Evolutionary conservation across 2,888 invertebrate species (phyloP), one percentile per base, ranked within the genome.

Genomic region (Caenorhabditis imperialis): DNA sequence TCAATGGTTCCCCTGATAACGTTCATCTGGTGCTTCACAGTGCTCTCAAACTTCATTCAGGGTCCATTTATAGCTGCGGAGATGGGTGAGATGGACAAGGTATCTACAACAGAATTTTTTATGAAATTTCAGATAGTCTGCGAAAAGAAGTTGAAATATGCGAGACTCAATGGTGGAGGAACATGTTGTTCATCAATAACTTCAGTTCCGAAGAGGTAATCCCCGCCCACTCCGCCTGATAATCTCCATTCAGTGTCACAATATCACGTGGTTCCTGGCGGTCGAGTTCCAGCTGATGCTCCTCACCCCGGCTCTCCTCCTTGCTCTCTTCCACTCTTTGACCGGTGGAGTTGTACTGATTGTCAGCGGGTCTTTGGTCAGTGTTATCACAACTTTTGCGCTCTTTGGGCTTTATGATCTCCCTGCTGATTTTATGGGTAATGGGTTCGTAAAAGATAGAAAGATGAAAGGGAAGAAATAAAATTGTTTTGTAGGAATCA

Each of bases 101-200:
- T 18, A 0, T 50, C 6, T 6, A 1, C 3, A 38, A n/a, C n/a
- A 0, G n/a, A 16, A 18, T 1, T 6, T 10, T 20, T 8, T 30
- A 45, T 6, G 4, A 2, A n/a, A 8, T 35, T 65, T 48, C 57
- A 69, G 67, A 73, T 55, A 8, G 38, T 8, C 35, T 67, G 6
- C n/a, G 14, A 7, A 38, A 27, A 16, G 45, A 73, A 30, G 62
- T 51, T 10, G 71, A 75, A 16, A 38, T 55, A 8, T 82, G 82
- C 33, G 44, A 55, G 16, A 16, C 58, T 6, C 63, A 61, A 30
- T 81, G 75, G 69, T 80, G 81, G 82, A 47, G 58, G n/a, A 82
- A 83, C 40, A 42, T 81, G 23, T 40, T 84, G 1, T 84, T 81
- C 67, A 57, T 82, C 44, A 84, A 81, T 50, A 84, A 84, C 50